Base-by-base conservation (phyloP, 2,113 vertebrate genomes). In the Sinocyclocheilus maitianheensis region DNA sequence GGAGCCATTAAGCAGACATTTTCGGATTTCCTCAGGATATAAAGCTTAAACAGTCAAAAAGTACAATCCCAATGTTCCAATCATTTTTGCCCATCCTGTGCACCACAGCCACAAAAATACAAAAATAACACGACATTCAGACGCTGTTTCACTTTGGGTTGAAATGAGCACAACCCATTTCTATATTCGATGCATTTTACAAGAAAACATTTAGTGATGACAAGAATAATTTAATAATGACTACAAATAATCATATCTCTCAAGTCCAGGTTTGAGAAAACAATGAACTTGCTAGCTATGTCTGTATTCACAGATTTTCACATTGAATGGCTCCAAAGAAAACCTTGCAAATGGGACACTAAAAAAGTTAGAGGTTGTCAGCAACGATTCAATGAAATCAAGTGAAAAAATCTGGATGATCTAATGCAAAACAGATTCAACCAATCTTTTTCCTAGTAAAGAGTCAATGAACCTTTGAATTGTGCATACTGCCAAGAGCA, bases 11-110 rank as follows among this genome's bases (percentile, higher is more conserved):
- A 48, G 24, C 74, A 85, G 65, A 79, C 10, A 75, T 51, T 81
- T 85, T 85, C 46, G 20, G 67, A 85, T 83, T 69, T 86, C 85
- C 77, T 81, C 65, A 75, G 79, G 74, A 81, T 60, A 46, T 40
- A 71, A 81, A 62, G 6, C 51, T 43, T 43, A 81, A 74, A 69
- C 80, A 69, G 79, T n/a, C 43, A 22, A 34, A 55, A 55, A 34
- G 20, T 37, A 55, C 46, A 77, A 53, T 51, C n/a, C 76, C 43
- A 75, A 46, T 20, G 26, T 77, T 51, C 7, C 24, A 34, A 55
- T 77, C 16, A 53, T 55, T 77, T 77, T 77, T 77, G 48, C 26
- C 48, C 48, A 77, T 55, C 48, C 76, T 77, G 16, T 79, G 1
- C 80, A 51, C 43, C 60, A 22, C 24, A 69, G 43, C 62, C 20